phyloP scores from a whole-genome alignment of 2,888 invertebrate species.

The Diaphora mendica region DNA sequence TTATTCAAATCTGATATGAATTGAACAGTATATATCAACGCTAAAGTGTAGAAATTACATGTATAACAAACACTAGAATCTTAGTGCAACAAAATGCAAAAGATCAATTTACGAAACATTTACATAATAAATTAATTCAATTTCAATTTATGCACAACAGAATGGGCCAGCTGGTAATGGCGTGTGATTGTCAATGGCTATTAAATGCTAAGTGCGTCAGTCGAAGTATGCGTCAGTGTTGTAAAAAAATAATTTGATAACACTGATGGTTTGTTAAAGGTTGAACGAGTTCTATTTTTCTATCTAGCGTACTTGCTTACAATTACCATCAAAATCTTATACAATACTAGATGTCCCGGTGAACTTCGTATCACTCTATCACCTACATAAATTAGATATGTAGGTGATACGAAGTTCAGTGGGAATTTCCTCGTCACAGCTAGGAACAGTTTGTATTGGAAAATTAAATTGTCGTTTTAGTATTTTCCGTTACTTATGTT shows the following conservation, averaged over 20 bases:
- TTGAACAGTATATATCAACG: too few relatives aligned
- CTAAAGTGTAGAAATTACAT: too few relatives aligned
- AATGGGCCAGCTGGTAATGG: conserved; percentile 46
- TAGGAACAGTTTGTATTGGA: too few relatives aligned
- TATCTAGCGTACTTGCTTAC: background rate
- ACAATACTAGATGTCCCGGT: background rate
- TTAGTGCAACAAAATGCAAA: conserved; percentile 35
- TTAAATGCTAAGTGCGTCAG: conserved; percentile 51
- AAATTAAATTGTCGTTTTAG: too few relatives aligned
- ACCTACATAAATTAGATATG: too few relatives aligned
- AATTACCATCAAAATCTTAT: background rate
- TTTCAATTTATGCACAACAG: conserved; percentile 46
- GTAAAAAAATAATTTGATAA: conserved; percentile 45
- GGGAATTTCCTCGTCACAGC: too few relatives aligned
- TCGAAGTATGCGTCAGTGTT: conserved; percentile 30
- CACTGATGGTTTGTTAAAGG: conserved; percentile 11
- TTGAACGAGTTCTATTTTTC: background rate
- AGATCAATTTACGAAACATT: conserved; percentile 39
- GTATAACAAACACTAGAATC: conserved; percentile 23
- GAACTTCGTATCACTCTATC: too few relatives aligned
- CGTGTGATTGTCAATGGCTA: conserved; percentile 50
- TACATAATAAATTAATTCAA: conserved; percentile 56
- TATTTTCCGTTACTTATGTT: too few relatives aligned
- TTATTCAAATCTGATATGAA: conserved; percentile 32
- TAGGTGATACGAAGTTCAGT: too few relatives aligned